Evolutionary conservation across 2,888 invertebrate genomes (phyloP), one percentile per base, ranked within the genome.

Genomic region (Gortyna flavago): DNA sequence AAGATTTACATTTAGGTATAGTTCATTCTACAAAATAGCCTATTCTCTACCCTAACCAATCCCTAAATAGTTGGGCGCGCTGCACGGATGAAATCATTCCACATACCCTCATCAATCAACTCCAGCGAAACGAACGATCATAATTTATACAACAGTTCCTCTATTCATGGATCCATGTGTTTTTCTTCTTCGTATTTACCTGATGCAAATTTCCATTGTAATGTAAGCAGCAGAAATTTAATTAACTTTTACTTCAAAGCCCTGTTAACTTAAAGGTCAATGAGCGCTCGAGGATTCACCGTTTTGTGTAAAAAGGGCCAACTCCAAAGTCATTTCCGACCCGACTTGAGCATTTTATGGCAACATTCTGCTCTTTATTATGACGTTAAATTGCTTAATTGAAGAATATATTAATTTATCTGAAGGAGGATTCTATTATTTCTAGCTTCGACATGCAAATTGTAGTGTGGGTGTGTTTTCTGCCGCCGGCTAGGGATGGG

Each of bases 161-260:
- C 73, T 77, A 83, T 81, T 86, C 79, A 83, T 74, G 75, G 32
- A 71, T 76, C 77, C 61, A 70, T 78, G 44, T 87, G 71, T 84
- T 84, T 90, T 91, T 90, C 84, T 85, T 85, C 89, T 87, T 87
- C 89, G 84, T 86, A 89, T 90, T 89, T 91, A 91, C 88, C 89
- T 89, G 90, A 93, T 93, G 92, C 92, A 92, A 94, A 94, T 94
- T 92, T 93, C 90, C 91, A 94, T 94, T 94, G 92, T 95, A 93
- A 94, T 94, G 90, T 94, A 93, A 93, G 92, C 93, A 94, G 90
- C 90, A 92, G 93, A 95, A 94, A 95, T 95, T 95, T 95, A 95
- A 95, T 95, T 95, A 95, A 95, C 92, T 92, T 92, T 90, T 91
- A 91, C 93, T 94, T 94, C 93, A 95, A 95, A 95, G 93, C 92